A percentile compares a stretch with the other conserved stretches of the same genome.
These are phyloP conservation scores for Pituophis catenifer DNA, from an alignment of 2,113 vertebrate species.

Conservation along the genomic window DNA sequence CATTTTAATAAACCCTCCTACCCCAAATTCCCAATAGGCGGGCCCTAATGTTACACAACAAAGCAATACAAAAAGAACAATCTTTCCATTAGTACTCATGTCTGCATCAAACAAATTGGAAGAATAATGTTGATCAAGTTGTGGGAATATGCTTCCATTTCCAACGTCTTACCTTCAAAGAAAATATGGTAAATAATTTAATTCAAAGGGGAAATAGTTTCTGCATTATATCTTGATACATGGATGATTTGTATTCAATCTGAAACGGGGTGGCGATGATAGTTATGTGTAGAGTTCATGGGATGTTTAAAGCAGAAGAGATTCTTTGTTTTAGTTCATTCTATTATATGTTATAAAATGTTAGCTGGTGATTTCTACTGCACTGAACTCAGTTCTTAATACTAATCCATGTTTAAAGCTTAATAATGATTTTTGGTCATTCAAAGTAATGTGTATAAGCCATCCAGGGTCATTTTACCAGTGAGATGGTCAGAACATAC, in stretches of 20 bases:
- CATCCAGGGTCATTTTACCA: too few species aligned
- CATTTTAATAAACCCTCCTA: not conserved
- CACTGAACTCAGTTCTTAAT: not conserved
- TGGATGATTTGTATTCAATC: not conserved
- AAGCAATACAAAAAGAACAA: not conserved
- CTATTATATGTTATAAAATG: not conserved
- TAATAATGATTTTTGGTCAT: not conserved
- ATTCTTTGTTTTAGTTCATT: not conserved
- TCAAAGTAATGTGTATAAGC: not conserved
- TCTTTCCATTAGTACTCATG: not conserved
- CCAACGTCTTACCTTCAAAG: not conserved
- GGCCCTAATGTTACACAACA: not conserved
- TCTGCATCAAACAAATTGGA: not conserved
- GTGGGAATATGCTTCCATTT: not conserved
- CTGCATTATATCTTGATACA: not conserved
- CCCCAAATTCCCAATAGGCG: not conserved
- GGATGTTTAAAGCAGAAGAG: not conserved
- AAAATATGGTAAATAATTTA: not conserved
- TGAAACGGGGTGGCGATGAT: not conserved
- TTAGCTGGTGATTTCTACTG: not conserved
- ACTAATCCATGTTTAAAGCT: not conserved
- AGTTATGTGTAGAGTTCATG: not conserved
- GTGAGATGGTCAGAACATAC: too few species aligned
- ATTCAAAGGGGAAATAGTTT: not conserved
- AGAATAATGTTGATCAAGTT: not conserved